A percentile compares a stretch with the other conserved stretches of the same genome.
Evolutionary conservation across 2,113 vertebrate species (phyloP).

Genomic region (Stercorarius parasiticus): DNA sequence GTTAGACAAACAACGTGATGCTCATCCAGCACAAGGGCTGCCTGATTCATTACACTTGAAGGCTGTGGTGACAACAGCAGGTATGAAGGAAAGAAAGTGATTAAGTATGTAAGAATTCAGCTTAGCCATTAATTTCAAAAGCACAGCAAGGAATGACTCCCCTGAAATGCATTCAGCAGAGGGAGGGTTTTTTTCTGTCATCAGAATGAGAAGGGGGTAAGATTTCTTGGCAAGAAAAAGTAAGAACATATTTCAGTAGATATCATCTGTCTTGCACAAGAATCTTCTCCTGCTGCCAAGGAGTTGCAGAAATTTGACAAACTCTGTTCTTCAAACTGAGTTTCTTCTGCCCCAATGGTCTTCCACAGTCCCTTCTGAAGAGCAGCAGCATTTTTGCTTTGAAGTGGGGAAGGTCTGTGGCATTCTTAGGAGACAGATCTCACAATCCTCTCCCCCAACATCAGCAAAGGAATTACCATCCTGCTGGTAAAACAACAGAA

Average conservation of each 20-base stretch:
- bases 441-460: background rate
- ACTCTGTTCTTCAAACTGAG: constrained; percentile 23
- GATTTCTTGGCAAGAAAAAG: constrained; percentile 62
- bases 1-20: background rate
- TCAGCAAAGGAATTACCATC: background rate
- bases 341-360: constrained; percentile 40
- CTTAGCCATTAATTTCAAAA: constrained; percentile 51
- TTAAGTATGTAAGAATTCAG: constrained; percentile 12
- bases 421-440: background rate
- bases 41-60: background rate
- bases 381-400: background rate
- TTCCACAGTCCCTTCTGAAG: background rate
- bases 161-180: constrained; percentile 27
- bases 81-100: constrained; percentile 19
- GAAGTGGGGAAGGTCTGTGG: background rate
- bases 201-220: constrained; percentile 50
- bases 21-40: background rate
- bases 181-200: constrained; percentile 41
- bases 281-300: constrained; percentile 60
- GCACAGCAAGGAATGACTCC: constrained; percentile 38
- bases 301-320: constrained; percentile 54
- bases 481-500: background rate
- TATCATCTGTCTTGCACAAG: constrained; percentile 70
- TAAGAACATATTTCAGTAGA: constrained; percentile 63
- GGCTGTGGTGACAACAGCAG: constrained; percentile 43